Evolutionary conservation across 2,113 vertebrate species (phyloP), one percentile per base, ranked within the genome.

Genomic region (Machaerirhynchus nigripectus): DNA sequence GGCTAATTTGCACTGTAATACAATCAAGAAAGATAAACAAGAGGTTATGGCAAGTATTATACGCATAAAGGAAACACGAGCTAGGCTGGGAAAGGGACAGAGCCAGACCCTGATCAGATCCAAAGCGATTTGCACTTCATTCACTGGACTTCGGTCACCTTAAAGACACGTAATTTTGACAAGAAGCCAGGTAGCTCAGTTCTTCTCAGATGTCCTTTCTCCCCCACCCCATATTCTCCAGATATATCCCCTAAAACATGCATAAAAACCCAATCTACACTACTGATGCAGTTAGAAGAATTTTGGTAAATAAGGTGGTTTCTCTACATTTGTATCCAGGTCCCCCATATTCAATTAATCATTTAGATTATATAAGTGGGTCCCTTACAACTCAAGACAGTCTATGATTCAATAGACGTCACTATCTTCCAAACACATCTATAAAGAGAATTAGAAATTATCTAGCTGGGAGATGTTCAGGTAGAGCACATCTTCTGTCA

Each of bases 41-140:
- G 60, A 90, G 13, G 9, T 73, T 53, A 61, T 7, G 8, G 22
- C 5, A 3, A 47, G 13, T 17, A 17, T 60, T 22, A 40, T 9
- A 21, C 2, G 4, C 1, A 11, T 44, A 23, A 67, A 91, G 42
- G 57, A 84, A 80, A n/a, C 3, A 3, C 0, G 5, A 50, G 14
- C 23, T 46, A 13, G 20, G 70, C 13, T 1, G 55, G 23, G 18
- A 49, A 40, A 56, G 20, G 27, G 40, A 23, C 22, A 30, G 27
- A 10, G 44, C 21, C 68, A 11, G 18, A 26, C 23, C 65, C 57
- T 33, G 49, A 61, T 30, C 46, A 53, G 61, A 79, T 47, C 37
- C 37, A 70, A 27, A 85, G 44, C 33, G n/a, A 23, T 47, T 4
- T 57, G 47, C 23, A 67, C 13, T 67, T 79, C 21, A 40, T 49